These are phyloP conservation scores for Heteromormyrus szaboi DNA, from an alignment of 2,797 vertebrate genomes.

Conservation along the genomic window DNA sequence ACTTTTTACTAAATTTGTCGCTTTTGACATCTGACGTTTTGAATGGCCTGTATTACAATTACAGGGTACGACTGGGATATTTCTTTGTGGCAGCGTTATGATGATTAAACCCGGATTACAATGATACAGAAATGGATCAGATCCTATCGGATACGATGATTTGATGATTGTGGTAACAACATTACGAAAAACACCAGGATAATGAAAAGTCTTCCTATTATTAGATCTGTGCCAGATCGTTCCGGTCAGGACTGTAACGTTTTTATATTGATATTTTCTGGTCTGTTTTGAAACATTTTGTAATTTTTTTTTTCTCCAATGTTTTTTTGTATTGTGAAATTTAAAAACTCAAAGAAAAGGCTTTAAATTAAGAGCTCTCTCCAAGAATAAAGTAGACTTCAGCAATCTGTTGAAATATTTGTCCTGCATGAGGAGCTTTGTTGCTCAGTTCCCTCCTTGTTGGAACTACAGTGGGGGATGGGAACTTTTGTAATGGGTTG, in stretches of 20 bases:
- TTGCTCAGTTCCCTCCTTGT: constrained; percentile 32
- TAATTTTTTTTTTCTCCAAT: not conserved
- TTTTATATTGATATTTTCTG: not conserved
- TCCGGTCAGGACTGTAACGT: not conserved
- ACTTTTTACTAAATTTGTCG: not conserved
- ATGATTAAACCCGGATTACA: not conserved
- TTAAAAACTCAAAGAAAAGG: not conserved
- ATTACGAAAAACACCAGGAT: not conserved
- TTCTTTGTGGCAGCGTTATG: not conserved
- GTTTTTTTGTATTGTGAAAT: not conserved
- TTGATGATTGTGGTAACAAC: not conserved
- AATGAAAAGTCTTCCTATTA: not conserved
- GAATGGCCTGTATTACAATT: not conserved
- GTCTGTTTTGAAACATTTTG: not conserved
- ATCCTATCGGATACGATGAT: not conserved
- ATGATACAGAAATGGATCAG: not conserved
- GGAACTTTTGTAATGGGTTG: constrained; percentile 7
- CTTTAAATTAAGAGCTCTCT: not conserved
- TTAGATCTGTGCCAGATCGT: not conserved
- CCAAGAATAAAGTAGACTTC: not conserved
- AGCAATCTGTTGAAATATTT: not conserved
- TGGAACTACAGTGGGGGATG: constrained; percentile 29
- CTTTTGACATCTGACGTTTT: not conserved
- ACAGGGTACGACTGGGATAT: not conserved
- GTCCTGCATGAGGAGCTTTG: constrained; percentile 23